Conservation (phyloP, 2,888 invertebrate genomes). For the Endotricha flammealis region DNA sequence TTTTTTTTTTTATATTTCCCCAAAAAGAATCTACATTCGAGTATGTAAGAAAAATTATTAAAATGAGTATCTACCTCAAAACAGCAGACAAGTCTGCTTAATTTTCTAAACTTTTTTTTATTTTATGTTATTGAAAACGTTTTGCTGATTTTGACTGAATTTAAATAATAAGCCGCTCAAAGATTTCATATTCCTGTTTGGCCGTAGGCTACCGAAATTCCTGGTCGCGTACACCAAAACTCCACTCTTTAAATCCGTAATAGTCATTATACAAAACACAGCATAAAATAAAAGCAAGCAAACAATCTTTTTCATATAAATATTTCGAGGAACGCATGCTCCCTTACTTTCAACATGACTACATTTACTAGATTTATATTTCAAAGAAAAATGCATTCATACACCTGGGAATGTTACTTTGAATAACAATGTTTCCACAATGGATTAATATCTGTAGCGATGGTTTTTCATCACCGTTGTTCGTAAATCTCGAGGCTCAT, state of each 20-base stretch:
- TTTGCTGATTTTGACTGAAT: conserved; percentile 9
- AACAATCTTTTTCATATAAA: conserved; percentile 1
- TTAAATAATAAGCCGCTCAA: conserved; percentile 8
- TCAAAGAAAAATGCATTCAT: conserved; percentile 3
- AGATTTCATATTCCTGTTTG: conserved; percentile 29
- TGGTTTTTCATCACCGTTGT: conserved; percentile 45
- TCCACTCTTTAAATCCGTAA: conserved; percentile 34
- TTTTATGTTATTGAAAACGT: too few relatives aligned
- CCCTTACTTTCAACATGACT: too few relatives aligned
- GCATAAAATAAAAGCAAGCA: conserved; percentile 4
- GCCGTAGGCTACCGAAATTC: conserved; percentile 69
- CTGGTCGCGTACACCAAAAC: conserved; percentile 32
- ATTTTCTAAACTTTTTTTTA: too few relatives aligned
- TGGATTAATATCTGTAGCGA: conserved; percentile 24
- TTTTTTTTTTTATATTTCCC: too few relatives aligned
- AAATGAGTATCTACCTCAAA: too few relatives aligned
- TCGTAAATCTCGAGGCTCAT: conserved; percentile 58
- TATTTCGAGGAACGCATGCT: background rate
- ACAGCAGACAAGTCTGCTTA: too few relatives aligned
- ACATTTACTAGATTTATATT: background rate
- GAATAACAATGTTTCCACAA: conserved; percentile 8
- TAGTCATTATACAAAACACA: conserved; percentile 8
- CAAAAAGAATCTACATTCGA: too few relatives aligned
- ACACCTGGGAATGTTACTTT: conserved; percentile 4
- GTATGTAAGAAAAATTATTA: too few relatives aligned